Base-by-base conservation (phyloP, 2,888 invertebrate species). In the Cheilosia variabilis region DNA sequence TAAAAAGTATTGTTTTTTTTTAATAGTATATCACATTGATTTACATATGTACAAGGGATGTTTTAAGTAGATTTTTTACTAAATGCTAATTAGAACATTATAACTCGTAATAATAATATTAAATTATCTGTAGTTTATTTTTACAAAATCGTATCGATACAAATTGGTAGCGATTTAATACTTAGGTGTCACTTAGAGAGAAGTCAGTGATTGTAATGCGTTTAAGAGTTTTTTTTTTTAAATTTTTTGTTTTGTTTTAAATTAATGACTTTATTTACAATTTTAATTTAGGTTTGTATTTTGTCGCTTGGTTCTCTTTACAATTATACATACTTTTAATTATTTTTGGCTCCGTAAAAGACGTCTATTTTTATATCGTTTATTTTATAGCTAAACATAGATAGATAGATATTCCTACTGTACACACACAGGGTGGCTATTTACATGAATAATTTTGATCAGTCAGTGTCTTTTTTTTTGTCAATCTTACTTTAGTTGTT, bases 271-370 rank as follows among this genome's bases (percentile, higher is more conserved):
- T 80, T 86, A 86, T 86, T 45, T 86, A 86, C 86, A 86, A 68
- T 27, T 65, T 86, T 71, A 80, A 66, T 71, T 81, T 76, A 57
- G 58, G 6, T 68, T 69, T 57, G 62, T 63, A 60, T 52, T 52
- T 34, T 31, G 17, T 41, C 7, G 43, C 37, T 6, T 31, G 53
- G 41, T 79, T 79, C 17, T 27, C 4, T 66, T 66, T 57, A 75
- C 34, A 66, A 60, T 80, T 66, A 79, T 13, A 9, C 13, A 37
- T 73, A 81, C 63, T 71, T 79, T 84, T 86, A 86, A 80, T 77
- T 80, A 86, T 86, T 86, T 86, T 86, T 86, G 86, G 86, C 80
- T 86, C 80, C 86, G 86, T 86, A 86, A 66, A 86, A 86, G 80
- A 86, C 76, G 76, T 71, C 60, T 76, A 27, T 77, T 62, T 77